Percentiles rank a stretch among this genome's conserved stretches.
phyloP scores from a whole-genome alignment of 2,888 invertebrate species.

The Fissipunctia ypsillon region DNA sequence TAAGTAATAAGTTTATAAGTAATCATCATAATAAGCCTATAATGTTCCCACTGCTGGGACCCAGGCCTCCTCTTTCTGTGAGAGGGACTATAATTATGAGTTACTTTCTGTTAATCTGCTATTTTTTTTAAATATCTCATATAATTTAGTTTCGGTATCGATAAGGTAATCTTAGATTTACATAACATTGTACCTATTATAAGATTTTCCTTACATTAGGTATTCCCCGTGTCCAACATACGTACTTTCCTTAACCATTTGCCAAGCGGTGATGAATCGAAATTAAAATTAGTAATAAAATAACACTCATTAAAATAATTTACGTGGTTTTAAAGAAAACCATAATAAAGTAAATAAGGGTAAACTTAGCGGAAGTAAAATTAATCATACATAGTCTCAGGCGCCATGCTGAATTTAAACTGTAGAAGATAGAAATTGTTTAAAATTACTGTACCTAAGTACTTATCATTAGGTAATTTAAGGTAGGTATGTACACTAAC shows the following conservation, averaged over 20 bases:
- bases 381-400: not conserved
- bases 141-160: conserved; percentile 11
- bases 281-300: conserved; percentile 14
- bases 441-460: not conserved
- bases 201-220: conserved; percentile 45
- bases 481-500: not conserved
- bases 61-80: no score
- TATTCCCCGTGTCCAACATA: conserved; percentile 43
- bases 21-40: no score
- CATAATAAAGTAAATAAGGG: not conserved
- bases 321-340: conserved; percentile 10
- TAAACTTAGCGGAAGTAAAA: conserved; percentile 7
- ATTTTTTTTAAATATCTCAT: no score
- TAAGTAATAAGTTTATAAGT: no score
- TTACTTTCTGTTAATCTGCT: not conserved
- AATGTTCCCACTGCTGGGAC: no score
- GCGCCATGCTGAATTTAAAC: not conserved
- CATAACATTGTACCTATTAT: not conserved
- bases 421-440: not conserved
- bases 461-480: not conserved
- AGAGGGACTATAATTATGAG: no score
- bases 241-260: conserved; percentile 48
- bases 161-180: conserved; percentile 31
- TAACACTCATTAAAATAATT: conserved; percentile 15
- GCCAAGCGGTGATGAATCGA: conserved; percentile 15